These are phyloP conservation scores for Eristalis arbustorum DNA, from an alignment of 2,888 invertebrate genomes.

Conservation along the genomic window DNA sequence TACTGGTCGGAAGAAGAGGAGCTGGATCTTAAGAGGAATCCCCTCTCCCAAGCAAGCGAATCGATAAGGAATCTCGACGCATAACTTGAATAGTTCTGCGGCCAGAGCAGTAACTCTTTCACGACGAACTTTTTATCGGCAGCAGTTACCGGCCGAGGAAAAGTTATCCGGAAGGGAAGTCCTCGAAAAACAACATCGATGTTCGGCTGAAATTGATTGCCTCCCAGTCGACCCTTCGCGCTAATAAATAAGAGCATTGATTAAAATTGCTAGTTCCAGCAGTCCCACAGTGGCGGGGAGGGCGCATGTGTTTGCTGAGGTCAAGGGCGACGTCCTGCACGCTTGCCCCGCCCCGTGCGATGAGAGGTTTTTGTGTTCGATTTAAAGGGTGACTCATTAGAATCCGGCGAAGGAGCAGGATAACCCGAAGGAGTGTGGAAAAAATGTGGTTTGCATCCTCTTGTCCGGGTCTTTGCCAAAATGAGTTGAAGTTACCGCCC, in stretches of 20 bases:
- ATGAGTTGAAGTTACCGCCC: slow-evolving; percentile 28
- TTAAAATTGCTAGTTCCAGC: slow-evolving; percentile 7
- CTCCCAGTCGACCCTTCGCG: slow-evolving; percentile 6
- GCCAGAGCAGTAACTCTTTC: slow-evolving; percentile 7
- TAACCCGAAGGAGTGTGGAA: slow-evolving; percentile 20
- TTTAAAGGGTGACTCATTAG: background rate
- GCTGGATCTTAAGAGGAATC: background rate
- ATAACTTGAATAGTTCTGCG: slow-evolving; percentile 1
- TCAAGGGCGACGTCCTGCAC: slow-evolving; percentile 21
- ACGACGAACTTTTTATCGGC: background rate
- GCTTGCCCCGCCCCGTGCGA: background rate
- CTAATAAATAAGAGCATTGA: slow-evolving; percentile 34
- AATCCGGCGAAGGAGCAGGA: background rate
- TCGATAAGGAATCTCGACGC: background rate
- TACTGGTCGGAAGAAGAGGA: background rate
- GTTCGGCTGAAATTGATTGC: slow-evolving; percentile 32
- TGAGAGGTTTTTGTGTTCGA: background rate
- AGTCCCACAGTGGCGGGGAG: background rate
- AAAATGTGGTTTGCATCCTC: slow-evolving; percentile 13
- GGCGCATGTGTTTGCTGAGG: slow-evolving; percentile 2
- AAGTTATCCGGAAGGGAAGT: background rate
- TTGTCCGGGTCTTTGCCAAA: background rate
- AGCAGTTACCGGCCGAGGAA: background rate
- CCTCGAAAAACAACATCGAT: background rate
- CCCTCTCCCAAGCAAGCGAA: background rate